phyloP scores from a whole-genome alignment of 2,888 invertebrate species.

The Mimumesa dahlbomi region DNA sequence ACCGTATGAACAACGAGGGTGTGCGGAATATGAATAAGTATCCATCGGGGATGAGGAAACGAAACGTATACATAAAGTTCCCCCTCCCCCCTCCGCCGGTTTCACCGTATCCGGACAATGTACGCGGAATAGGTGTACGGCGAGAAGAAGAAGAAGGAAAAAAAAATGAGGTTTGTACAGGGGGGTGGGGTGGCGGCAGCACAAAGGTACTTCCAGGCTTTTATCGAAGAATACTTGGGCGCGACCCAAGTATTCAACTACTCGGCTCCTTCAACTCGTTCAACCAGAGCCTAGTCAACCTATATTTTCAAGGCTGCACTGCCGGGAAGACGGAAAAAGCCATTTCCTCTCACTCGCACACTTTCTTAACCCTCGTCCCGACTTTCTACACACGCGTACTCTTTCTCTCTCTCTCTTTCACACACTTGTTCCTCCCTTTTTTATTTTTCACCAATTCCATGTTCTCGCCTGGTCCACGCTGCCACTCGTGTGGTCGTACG shows the following conservation, averaged over 20 bases:
- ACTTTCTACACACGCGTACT: too few species aligned
- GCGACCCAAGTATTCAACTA: slow-evolving; percentile 69
- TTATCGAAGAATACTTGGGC: slow-evolving; percentile 70
- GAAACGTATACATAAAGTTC: slow-evolving; percentile 23
- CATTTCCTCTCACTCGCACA: slow-evolving; percentile 63
- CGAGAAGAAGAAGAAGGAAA: slow-evolving; percentile 16
- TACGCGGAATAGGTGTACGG: not conserved
- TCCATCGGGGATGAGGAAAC: slow-evolving; percentile 37
- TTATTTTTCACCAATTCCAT: slow-evolving; percentile 8
- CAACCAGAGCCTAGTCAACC: slow-evolving; percentile 63
- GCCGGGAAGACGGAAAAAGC: slow-evolving; percentile 60
- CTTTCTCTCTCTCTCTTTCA: slow-evolving; percentile 37
- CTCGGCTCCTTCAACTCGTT: slow-evolving; percentile 61
- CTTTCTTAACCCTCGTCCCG: too few species aligned
- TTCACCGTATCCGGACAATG: slow-evolving; percentile 1
- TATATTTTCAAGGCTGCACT: slow-evolving; percentile 67
- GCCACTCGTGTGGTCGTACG: too few species aligned
- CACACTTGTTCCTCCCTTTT: slow-evolving; percentile 22
- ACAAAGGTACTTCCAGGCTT: slow-evolving; percentile 61
- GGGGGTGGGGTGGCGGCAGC: slow-evolving; percentile 31
- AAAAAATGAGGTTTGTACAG: slow-evolving; percentile 21
- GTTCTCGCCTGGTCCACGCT: too few species aligned
- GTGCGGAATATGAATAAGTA: slow-evolving; percentile 43
- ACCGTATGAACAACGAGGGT: slow-evolving; percentile 32
- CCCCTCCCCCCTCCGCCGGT: slow-evolving; percentile 21